Evolutionary conservation across 2,888 invertebrate genomes (phyloP).

Genomic region (Galeopsomyia nigrocyanea): DNA sequence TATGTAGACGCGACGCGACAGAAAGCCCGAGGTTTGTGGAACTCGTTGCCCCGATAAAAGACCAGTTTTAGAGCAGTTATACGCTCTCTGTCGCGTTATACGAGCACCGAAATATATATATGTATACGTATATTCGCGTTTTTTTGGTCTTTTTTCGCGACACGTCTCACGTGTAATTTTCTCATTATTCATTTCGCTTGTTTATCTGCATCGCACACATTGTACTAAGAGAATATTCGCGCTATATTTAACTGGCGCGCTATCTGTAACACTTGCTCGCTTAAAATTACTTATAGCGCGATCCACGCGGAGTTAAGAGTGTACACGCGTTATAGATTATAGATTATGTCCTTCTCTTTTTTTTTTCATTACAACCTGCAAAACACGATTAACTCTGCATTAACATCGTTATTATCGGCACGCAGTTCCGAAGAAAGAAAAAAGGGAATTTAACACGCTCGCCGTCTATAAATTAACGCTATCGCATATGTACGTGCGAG

Average conservation of each 20-base stretch:
- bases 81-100: neutral
- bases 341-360: too few species aligned
- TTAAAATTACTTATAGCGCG: neutral
- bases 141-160: neutral
- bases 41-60: constrained; percentile 37
- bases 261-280: constrained; percentile 7
- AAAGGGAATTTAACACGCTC: too few species aligned
- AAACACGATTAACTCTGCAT: too few species aligned
- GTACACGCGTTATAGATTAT: too few species aligned
- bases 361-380: too few species aligned
- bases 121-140: neutral
- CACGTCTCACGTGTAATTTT: constrained; percentile 21
- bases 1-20: constrained; percentile 13
- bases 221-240: constrained; percentile 4
- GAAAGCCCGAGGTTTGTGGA: constrained; percentile 22
- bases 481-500: too few species aligned
- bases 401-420: too few species aligned
- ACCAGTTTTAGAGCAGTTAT: constrained; percentile 28
- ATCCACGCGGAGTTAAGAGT: too few species aligned
- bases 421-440: too few species aligned
- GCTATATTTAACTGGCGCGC: constrained; percentile 12
- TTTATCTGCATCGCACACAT: neutral
- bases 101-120: too few species aligned
- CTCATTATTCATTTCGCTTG: neutral
- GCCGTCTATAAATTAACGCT: too few species aligned